Evolutionary conservation across 2,888 invertebrate genomes (phyloP).

Genomic region (Hypercompe scribonia): DNA sequence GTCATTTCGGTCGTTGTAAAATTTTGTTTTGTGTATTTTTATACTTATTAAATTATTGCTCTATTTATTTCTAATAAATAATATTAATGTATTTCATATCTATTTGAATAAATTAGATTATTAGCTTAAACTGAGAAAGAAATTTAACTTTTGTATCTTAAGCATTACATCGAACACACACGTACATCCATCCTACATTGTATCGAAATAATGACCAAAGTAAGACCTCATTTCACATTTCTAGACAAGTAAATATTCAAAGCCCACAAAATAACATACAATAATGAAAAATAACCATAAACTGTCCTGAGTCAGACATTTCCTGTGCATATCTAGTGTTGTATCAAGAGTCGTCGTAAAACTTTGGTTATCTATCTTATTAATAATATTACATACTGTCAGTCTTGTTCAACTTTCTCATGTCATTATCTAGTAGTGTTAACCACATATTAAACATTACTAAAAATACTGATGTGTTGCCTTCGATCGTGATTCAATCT

Average conservation of each 20-base stretch:
- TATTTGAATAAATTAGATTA: too few relatives aligned
- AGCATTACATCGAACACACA: too few relatives aligned
- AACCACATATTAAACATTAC: not conserved
- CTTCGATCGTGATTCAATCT: not conserved
- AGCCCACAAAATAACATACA: not conserved
- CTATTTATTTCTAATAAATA: not conserved
- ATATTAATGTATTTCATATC: too few relatives aligned
- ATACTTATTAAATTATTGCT: not conserved
- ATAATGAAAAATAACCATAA: not conserved
- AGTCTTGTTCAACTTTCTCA: not conserved
- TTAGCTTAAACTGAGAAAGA: too few relatives aligned
- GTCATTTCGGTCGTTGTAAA: not conserved
- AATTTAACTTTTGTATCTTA: too few relatives aligned
- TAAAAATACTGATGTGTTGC: not conserved
- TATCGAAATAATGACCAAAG: not conserved
- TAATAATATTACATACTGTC: not conserved
- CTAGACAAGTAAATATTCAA: constrained; percentile 3
- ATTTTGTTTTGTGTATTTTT: not conserved
- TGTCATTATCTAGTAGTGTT: too few relatives aligned
- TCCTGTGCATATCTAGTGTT: not conserved
- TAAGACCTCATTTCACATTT: not conserved
- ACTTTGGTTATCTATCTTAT: not conserved
- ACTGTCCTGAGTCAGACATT: not conserved
- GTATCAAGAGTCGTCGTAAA: not conserved
- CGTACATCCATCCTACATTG: too few relatives aligned